Evolutionary conservation across 1,140 invertebrate genomes (phyloP).

Genomic region (Ostrea denselamellosa): DNA sequence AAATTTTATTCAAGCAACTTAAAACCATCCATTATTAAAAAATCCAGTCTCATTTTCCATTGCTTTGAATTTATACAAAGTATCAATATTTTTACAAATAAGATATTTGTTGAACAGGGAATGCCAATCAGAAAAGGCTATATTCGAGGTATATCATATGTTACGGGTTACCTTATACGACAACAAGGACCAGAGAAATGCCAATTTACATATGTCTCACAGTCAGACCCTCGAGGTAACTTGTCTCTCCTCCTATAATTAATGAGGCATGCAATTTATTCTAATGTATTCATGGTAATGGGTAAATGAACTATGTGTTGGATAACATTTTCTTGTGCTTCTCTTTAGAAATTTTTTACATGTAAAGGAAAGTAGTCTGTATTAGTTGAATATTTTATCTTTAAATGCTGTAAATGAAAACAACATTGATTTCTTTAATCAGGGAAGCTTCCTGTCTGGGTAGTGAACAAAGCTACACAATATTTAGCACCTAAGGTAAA

Average conservation of each 20-base stretch:
- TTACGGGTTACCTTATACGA: constrained; percentile 85
- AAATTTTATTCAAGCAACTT: too few species aligned
- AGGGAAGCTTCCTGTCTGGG: constrained; percentile 90
- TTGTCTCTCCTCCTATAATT: constrained; percentile 9
- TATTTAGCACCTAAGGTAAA: constrained; percentile 89
- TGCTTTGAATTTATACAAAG: not conserved
- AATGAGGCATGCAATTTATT: not conserved
- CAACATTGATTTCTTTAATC: constrained; percentile 53
- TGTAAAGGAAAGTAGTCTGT: not conserved
- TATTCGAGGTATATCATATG: constrained; percentile 86
- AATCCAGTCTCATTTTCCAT: too few species aligned
- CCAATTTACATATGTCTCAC: constrained; percentile 90
- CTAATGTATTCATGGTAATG: not conserved
- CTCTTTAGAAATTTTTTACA: not conserved
- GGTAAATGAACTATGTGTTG: not conserved
- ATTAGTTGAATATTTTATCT: too few species aligned
- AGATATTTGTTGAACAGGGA: constrained; percentile 79
- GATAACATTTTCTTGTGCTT: not conserved
- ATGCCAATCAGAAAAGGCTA: constrained; percentile 89
- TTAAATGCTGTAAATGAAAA: not conserved
- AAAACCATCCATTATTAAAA: too few species aligned
- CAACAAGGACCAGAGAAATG: constrained; percentile 80
- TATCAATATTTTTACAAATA: not conserved
- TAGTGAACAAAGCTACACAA: constrained; percentile 93
- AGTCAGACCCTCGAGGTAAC: constrained; percentile 90